Base-by-base conservation (phyloP, 2,113 vertebrate genomes). In the Silurus glanis region DNA sequence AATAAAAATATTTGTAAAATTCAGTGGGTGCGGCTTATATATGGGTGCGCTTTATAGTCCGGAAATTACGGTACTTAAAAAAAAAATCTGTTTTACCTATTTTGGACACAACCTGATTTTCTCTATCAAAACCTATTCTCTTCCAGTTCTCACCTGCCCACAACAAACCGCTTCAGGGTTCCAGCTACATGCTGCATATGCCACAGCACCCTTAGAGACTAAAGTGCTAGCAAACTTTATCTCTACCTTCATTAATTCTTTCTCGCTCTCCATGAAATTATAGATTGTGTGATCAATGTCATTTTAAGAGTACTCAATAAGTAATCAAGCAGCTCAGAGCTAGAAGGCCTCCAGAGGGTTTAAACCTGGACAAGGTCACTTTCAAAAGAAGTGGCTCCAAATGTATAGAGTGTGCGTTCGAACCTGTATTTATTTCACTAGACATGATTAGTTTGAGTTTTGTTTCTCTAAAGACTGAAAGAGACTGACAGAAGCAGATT, bases 331-430 rank as follows among this genome's bases (percentile, higher is more conserved):
- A 49, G 53, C 76, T 82, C 64, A 81, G 64, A 87, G 45, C 85
- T 85, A 76, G 62, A 81, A 72, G 88, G 82, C 81, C 25, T 87
- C 83, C 49, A 45, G 79, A 76, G 71, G 80, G 83, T 84, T 72
- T 86, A 83, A 88, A 62, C 61, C 83, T 87, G 45, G 88, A 72
- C 92, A 93, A 93, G 92, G 93, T 93, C 90, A 92, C 83, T 83
- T 88, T 88, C 55, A 83, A 85, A 37, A 66, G 25, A 81, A 85
- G 79, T 85, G 58, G 64, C 49, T 62, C 51, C 74, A n/a, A 80
- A 74, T 23, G 76, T 55, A 45, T 17, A 13, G 16, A 69, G 69
- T 74, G 74, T 74, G 62, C 72, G 23, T 72, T 80, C 28, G 28
- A 80, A 86, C 62, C 64, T 45, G 76, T 80, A 71, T 69, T 56